These are phyloP conservation scores for Steatocranus sp. DNA, from an alignment of 2,797 vertebrate species.

Conservation along the genomic window DNA sequence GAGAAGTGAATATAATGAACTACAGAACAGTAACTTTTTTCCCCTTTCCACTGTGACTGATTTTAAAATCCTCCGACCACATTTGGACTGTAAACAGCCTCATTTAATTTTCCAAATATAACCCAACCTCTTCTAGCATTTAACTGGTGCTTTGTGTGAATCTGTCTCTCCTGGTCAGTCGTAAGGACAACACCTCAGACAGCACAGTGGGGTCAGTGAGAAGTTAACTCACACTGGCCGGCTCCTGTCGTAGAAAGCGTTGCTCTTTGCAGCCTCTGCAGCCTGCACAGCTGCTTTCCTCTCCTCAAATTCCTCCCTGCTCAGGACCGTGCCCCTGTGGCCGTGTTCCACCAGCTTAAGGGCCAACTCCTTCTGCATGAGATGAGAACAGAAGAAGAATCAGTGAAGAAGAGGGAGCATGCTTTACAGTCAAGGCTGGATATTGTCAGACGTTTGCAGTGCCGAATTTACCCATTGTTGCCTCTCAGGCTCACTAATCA, in stretches of 20 bases:
- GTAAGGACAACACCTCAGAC: background rate
- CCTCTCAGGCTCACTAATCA: background rate
- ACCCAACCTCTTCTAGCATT: background rate
- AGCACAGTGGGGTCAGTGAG: background rate
- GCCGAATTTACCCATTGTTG: background rate
- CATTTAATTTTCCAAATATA: background rate
- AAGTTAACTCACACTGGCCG: constrained; percentile 74
- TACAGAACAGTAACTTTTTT: background rate
- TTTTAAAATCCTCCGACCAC: constrained; percentile 1
- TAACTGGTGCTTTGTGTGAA: constrained; percentile 10
- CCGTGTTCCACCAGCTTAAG: constrained; percentile 83
- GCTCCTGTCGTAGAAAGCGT: constrained; percentile 57
- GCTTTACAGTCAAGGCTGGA: background rate
- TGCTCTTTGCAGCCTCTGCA: constrained; percentile 41
- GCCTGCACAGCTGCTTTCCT: constrained; percentile 77
- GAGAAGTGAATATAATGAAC: background rate
- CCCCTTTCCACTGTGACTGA: background rate
- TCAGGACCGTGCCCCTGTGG: constrained; percentile 78
- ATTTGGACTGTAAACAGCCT: background rate
- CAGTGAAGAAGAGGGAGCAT: background rate
- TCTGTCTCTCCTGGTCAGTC: background rate
- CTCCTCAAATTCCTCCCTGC: constrained; percentile 81
- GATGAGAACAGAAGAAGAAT: constrained; percentile 14
- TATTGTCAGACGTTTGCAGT: background rate
- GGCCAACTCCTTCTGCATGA: constrained; percentile 77